phyloP scores from a whole-genome alignment of 30 jellyfish, hydroid and myxozoan species.

The Aurelia aurita region DNA sequence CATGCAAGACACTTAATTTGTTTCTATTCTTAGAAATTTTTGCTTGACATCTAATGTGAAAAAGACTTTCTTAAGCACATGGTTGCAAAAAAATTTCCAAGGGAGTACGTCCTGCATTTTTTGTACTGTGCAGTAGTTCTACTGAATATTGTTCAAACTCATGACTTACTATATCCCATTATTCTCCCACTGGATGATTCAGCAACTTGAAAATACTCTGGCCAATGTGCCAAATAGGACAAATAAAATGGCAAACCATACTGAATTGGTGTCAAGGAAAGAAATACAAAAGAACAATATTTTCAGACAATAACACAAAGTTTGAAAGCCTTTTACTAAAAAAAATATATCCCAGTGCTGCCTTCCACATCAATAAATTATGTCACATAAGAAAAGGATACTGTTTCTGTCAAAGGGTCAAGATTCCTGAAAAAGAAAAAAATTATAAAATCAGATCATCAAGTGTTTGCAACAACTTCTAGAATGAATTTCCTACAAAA shows the following conservation, averaged over 20 bases:
- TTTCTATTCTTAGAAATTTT: too few relatives aligned
- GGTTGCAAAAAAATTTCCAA: too few relatives aligned
- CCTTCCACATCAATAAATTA: too few relatives aligned
- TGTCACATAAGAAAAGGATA: slow-evolving; percentile 45
- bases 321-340: neutral
- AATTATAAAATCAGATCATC: too few relatives aligned
- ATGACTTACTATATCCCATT: slow-evolving; percentile 94
- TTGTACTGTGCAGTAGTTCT: too few relatives aligned
- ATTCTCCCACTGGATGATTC: slow-evolving; percentile 90
- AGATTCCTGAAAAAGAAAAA: slow-evolving; percentile 71
- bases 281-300: neutral
- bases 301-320: neutral
- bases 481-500: too few relatives aligned
- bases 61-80: too few relatives aligned
- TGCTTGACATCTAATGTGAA: too few relatives aligned
- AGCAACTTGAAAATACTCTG: slow-evolving; percentile 97
- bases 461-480: too few relatives aligned
- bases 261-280: slow-evolving; percentile 18
- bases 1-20: too few relatives aligned
- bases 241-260: slow-evolving; percentile 98
- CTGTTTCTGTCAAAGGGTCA: slow-evolving; percentile 96
- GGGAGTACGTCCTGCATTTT: too few relatives aligned
- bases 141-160: neutral
- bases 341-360: too few relatives aligned
- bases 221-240: slow-evolving; percentile 97